These are phyloP conservation scores for Hipparchia semele DNA, from an alignment of 2,888 invertebrate genomes.

Conservation along the genomic window DNA sequence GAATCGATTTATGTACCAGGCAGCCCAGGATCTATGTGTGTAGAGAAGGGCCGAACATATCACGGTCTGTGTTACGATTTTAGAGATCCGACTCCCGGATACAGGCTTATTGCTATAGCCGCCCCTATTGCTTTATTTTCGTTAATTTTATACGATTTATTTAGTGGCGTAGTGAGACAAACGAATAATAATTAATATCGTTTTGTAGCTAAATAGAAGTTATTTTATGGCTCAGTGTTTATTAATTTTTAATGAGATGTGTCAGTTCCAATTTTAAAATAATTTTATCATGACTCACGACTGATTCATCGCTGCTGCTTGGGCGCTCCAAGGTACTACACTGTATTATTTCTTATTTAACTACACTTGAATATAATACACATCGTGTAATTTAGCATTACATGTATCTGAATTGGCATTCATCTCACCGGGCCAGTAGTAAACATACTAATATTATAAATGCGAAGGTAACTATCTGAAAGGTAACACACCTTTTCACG, in stretches of 20 bases:
- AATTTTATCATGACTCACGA: not conserved
- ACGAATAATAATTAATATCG: conserved; percentile 51
- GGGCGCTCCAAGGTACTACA: not conserved
- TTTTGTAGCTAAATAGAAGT: not conserved
- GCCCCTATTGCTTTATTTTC: conserved; percentile 69
- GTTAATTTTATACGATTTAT: conserved; percentile 71
- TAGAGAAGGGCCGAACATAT: conserved; percentile 61
- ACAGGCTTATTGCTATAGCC: conserved; percentile 66
- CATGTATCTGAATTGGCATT: too few species aligned
- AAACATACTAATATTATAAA: too few species aligned
- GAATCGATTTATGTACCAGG: conserved; percentile 62
- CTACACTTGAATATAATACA: too few species aligned
- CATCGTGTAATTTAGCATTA: too few species aligned
- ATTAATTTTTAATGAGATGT: conserved; percentile 2
- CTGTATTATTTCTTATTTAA: too few species aligned
- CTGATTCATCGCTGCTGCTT: conserved; percentile 2
- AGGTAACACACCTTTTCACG: too few species aligned
- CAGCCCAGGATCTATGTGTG: conserved; percentile 60
- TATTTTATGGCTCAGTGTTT: not conserved
- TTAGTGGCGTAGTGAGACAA: conserved; percentile 72
- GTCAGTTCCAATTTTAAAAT: not conserved
- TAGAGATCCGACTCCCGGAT: conserved; percentile 66
- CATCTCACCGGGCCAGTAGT: too few species aligned
- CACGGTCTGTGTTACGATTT: conserved; percentile 65
- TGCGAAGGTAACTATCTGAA: too few species aligned